phyloP scores from a whole-genome alignment of 2,888 invertebrate species.

The Oscheius onirici region DNA sequence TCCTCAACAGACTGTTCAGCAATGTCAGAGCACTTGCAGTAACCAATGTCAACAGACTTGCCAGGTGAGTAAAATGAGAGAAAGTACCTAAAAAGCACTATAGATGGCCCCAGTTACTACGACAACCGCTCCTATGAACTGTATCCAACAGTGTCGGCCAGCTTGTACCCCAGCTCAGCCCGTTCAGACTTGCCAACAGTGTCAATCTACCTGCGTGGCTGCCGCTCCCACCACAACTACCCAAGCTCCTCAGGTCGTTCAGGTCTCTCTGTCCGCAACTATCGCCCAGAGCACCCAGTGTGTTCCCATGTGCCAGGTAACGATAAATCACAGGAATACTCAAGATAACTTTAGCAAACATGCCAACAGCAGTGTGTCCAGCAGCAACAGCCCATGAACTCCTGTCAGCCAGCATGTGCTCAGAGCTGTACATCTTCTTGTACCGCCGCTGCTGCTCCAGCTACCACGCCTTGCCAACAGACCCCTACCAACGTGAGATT shows the following conservation, averaged over 20 bases:
- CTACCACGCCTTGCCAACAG: slow-evolving; percentile 37
- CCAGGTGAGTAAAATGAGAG: slow-evolving; percentile 17
- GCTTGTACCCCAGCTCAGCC: slow-evolving; percentile 33
- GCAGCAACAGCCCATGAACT: slow-evolving; percentile 49
- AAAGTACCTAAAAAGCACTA: not conserved
- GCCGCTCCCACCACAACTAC: slow-evolving; percentile 26
- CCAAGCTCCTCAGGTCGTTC: slow-evolving; percentile 27
- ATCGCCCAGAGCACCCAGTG: slow-evolving; percentile 50
- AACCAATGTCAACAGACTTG: slow-evolving; percentile 31
- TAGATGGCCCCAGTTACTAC: slow-evolving; percentile 2
- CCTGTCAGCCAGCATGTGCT: slow-evolving; percentile 51
- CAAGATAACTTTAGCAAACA: slow-evolving; percentile 11
- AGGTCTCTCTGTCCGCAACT: slow-evolving; percentile 45
- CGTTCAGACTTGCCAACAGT: slow-evolving; percentile 36
- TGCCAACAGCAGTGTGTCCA: slow-evolving; percentile 52
- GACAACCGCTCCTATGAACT: slow-evolving; percentile 36
- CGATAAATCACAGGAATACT: not conserved
- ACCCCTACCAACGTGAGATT: slow-evolving; percentile 35
- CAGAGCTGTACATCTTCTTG: slow-evolving; percentile 43
- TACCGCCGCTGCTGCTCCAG: slow-evolving; percentile 36
- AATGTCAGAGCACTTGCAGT: slow-evolving; percentile 38
- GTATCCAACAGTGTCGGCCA: slow-evolving; percentile 37
- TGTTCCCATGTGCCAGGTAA: slow-evolving; percentile 47
- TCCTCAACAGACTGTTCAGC: slow-evolving; percentile 37
- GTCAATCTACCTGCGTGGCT: slow-evolving; percentile 36